These are phyloP conservation scores for Pungitius pungitius DNA, from an alignment of 2,113 vertebrate genomes.

Conservation along the genomic window DNA sequence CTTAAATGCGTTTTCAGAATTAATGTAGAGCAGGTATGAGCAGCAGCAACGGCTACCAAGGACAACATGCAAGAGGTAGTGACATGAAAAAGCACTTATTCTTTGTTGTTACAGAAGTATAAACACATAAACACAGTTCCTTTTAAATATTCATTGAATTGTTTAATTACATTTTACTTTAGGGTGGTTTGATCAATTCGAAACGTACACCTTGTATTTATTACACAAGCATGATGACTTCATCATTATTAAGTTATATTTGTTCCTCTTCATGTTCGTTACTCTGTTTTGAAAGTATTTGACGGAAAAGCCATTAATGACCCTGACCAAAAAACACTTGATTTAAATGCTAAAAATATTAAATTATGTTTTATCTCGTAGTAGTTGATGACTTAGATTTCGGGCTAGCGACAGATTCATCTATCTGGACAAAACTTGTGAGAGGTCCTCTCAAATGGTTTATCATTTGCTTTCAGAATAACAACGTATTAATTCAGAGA, in stretches of 20 bases:
- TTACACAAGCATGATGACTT: not conserved
- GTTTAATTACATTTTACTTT: not conserved
- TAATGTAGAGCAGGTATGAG: not conserved
- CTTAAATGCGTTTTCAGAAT: not conserved
- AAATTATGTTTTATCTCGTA: not conserved
- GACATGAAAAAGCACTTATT: not conserved
- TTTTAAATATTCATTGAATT: not conserved
- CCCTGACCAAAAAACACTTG: not conserved
- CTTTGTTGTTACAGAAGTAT: not conserved
- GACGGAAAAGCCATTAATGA: not conserved
- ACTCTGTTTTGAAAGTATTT: slow-evolving; percentile 1
- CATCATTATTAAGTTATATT: not conserved
- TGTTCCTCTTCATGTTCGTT: not conserved
- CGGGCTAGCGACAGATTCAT: not conserved
- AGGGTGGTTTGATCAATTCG: not conserved
- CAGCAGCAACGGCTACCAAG: not conserved
- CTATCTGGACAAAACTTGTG: not conserved
- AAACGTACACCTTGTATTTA: not conserved
- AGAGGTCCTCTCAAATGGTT: not conserved
- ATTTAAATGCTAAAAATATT: not conserved
- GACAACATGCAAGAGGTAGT: not conserved
- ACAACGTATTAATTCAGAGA: not conserved
- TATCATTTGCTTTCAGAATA: not conserved
- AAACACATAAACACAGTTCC: not conserved
- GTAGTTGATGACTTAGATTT: not conserved